These are phyloP conservation scores for Cottoperca gobio DNA, from an alignment of 2,797 vertebrate genomes.

Conservation along the genomic window DNA sequence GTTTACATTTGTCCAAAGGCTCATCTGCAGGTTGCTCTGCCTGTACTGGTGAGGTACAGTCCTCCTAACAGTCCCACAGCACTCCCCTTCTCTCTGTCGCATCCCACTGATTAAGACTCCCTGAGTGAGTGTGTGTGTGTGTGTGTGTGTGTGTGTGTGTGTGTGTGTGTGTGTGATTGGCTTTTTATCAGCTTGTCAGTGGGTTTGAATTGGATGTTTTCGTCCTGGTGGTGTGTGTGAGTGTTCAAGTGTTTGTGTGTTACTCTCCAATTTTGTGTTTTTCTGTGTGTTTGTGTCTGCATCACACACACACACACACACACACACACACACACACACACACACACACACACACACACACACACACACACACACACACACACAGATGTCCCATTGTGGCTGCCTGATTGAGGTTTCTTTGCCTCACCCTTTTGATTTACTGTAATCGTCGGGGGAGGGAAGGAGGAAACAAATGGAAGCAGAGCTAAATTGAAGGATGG, in stretches of 20 bases:
- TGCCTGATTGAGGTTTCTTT: slow-evolving; percentile 61
- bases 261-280: slow-evolving; percentile 6
- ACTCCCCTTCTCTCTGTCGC: slow-evolving; percentile 22
- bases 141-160: neutral
- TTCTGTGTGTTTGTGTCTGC: slow-evolving; percentile 19
- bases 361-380: slow-evolving; percentile 15
- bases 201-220: slow-evolving; percentile 31
- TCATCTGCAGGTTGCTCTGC: slow-evolving; percentile 24
- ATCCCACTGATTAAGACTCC: slow-evolving; percentile 45
- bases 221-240: neutral
- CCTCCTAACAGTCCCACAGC: neutral
- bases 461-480: neutral
- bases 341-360: slow-evolving; percentile 17
- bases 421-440: slow-evolving; percentile 66
- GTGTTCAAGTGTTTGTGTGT: slow-evolving; percentile 2
- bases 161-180: slow-evolving; percentile 12
- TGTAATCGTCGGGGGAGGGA: slow-evolving; percentile 45
- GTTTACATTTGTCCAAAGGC: slow-evolving; percentile 46
- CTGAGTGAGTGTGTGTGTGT: neutral
- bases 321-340: slow-evolving; percentile 10
- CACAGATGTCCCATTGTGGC: slow-evolving; percentile 29
- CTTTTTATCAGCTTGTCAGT: slow-evolving; percentile 40
- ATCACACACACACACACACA: neutral
- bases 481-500: slow-evolving; percentile 30
- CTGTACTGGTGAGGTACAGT: neutral